Base-by-base conservation (phyloP, 2,888 invertebrate genomes). In the Macaria liturata region DNA sequence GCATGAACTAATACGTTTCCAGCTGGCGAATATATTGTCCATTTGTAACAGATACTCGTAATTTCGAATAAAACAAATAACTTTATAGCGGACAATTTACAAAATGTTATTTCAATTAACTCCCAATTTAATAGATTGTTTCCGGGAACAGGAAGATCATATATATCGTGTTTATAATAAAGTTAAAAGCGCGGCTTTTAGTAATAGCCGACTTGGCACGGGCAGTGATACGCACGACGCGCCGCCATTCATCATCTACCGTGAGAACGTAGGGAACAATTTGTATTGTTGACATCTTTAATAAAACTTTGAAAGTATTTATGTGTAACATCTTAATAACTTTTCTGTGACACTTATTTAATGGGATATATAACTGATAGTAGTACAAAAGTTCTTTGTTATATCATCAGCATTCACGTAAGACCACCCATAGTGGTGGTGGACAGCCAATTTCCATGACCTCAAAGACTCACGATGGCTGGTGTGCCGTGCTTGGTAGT, bases 401-500 rank as follows among this genome's bases (percentile, higher is more conserved):
- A 57, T 49, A 54, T 60, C 42, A 53, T 57, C 55, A 20, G 58
- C 55, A 43, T 49, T 49, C 9, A 57, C 51, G 31, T 58, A 61
- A 55, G 51, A 45, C 61, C 58, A 60, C 49, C 39, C 53, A 46
- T 59, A 53, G 62, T 55, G 58, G 39, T 7, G n/a, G 50, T 60
- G 66, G 68, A 76, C 61, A 67, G 68, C 69, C 67, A 70, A 72
- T 76, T 77, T 74, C 81, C 81, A 82, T 84, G 86, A 86, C 83
- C 84, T 78, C 75, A 66, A 75, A 57, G 61, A 64, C 65, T 67
- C 65, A 66, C 71, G 71, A 74, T 75, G 72, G 74, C 32, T 43
- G 52, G 48, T 60, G 52, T 52, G 69, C 69, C 62, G 68, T 73
- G 68, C 71, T 68, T 71, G 68, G 73, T 74, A 80, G 74, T 78